These are phyloP conservation scores for Embiotoca jacksoni DNA, from an alignment of 2,113 vertebrate species.

Conservation along the genomic window DNA sequence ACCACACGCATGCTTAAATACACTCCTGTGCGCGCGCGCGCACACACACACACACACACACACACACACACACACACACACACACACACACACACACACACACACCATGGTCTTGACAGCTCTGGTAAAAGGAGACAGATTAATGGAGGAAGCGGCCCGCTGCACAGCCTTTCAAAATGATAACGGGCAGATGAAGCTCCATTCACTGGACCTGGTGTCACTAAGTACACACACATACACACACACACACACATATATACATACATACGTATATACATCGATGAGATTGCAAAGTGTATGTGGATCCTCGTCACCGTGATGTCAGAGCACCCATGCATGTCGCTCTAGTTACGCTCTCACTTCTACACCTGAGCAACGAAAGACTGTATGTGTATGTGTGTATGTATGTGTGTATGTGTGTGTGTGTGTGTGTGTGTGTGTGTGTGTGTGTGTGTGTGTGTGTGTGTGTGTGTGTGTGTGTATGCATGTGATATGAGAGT, in stretches of 20 bases:
- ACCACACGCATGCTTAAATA: constrained; percentile 25
- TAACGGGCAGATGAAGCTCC: constrained; percentile 59
- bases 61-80: background rate
- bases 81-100: constrained; percentile 17
- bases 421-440: too few species aligned
- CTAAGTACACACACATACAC: constrained; percentile 20
- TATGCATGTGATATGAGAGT: background rate
- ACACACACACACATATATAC: background rate
- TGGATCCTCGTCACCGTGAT: constrained; percentile 40
- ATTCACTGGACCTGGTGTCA: constrained; percentile 10
- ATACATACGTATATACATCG: constrained; percentile 3
- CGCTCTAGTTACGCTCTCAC: constrained; percentile 61
- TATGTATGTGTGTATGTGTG: too few species aligned
- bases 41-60: background rate
- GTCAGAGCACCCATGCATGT: constrained; percentile 20
- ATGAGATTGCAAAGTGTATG: constrained; percentile 15
- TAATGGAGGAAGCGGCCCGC: constrained; percentile 59
- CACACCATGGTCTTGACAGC: constrained; percentile 47
- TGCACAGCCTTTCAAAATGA: constrained; percentile 61
- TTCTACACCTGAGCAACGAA: constrained; percentile 23
- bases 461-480: too few species aligned
- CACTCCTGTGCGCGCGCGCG: constrained; percentile 23
- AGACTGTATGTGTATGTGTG: background rate
- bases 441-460: too few species aligned
- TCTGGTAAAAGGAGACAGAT: constrained; percentile 73